A percentile compares a stretch with the other conserved stretches of the same genome.
phyloP scores from a whole-genome alignment of 2,888 invertebrate genomes.

The Augochlorella aurata region DNA sequence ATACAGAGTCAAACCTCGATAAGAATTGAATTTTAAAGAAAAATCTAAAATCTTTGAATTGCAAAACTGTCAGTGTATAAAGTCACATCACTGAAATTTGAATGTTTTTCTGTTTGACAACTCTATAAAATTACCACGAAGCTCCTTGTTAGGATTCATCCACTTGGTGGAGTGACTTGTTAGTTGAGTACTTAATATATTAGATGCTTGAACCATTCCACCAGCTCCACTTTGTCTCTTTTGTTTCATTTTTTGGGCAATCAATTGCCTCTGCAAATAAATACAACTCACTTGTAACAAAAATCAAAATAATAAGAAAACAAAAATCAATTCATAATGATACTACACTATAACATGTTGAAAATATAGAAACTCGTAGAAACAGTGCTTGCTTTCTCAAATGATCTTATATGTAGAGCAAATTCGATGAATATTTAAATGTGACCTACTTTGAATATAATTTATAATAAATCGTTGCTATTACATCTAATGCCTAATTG shows the following conservation, averaged over 20 bases:
- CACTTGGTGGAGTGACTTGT: conserved; percentile 88
- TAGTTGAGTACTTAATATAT: conserved; percentile 87
- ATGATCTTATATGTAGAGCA: too few species aligned
- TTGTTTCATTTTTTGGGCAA: conserved; percentile 94
- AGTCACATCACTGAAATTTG: not conserved
- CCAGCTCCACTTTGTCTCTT: conserved; percentile 89
- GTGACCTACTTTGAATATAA: conserved; percentile 30
- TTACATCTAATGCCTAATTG: not conserved
- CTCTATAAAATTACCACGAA: conserved; percentile 83
- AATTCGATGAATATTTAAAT: conserved; percentile 35
- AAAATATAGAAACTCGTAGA: not conserved
- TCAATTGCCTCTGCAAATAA: conserved; percentile 88
- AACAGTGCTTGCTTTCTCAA: not conserved
- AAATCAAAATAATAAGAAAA: not conserved
- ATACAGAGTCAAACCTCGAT: not conserved
- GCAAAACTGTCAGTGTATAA: too few species aligned
- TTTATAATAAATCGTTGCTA: not conserved
- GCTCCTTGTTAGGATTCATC: conserved; percentile 85
- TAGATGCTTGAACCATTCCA: conserved; percentile 94
- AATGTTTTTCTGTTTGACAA: not conserved
- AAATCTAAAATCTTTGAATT: not conserved
- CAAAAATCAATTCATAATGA: not conserved
- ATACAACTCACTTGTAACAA: not conserved
- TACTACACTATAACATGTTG: not conserved
- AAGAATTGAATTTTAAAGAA: not conserved